Evolutionary conservation across 2,888 invertebrate genomes (phyloP).

Genomic region (Eudemis profundana): DNA sequence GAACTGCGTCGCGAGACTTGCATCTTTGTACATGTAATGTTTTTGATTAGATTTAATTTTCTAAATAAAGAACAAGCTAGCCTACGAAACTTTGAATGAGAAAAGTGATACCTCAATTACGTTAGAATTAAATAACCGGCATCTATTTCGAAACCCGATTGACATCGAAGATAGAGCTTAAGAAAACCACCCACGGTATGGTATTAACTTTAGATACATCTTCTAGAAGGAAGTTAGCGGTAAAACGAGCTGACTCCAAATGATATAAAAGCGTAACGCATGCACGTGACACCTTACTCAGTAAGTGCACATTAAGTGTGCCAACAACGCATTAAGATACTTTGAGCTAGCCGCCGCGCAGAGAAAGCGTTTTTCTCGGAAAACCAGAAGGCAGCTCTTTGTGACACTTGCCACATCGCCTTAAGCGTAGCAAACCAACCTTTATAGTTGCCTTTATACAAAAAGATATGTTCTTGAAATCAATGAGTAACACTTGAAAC

Average conservation of each 20-base stretch:
- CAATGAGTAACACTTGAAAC: conserved; percentile 41
- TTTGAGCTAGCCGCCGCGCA: conserved; percentile 61
- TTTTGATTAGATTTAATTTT: too few relatives aligned
- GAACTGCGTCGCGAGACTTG: too few relatives aligned
- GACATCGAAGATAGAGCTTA: too few relatives aligned
- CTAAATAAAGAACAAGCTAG: too few relatives aligned
- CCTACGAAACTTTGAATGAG: too few relatives aligned
- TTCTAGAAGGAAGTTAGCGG: neutral
- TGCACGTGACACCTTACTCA: conserved; percentile 20
- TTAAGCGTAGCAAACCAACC: conserved; percentile 17
- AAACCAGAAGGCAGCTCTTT: conserved; percentile 49
- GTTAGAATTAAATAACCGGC: too few relatives aligned
- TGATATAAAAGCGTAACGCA: conserved; percentile 22
- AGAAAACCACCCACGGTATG: neutral
- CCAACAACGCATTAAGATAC: conserved; percentile 47
- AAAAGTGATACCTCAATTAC: too few relatives aligned
- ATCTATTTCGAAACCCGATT: too few relatives aligned
- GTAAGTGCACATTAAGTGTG: conserved; percentile 40
- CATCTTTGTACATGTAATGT: too few relatives aligned
- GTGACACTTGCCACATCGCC: conserved; percentile 33
- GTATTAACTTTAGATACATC: too few relatives aligned
- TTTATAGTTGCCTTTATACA: conserved; percentile 15
- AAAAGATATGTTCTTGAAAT: conserved; percentile 32
- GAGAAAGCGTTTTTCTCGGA: conserved; percentile 79
- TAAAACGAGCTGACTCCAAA: conserved; percentile 2